Percentiles rank a stretch among this genome's conserved stretches.
Conservation (phyloP, 2,113 vertebrate species). For the Pteronura brasiliensis region DNA sequence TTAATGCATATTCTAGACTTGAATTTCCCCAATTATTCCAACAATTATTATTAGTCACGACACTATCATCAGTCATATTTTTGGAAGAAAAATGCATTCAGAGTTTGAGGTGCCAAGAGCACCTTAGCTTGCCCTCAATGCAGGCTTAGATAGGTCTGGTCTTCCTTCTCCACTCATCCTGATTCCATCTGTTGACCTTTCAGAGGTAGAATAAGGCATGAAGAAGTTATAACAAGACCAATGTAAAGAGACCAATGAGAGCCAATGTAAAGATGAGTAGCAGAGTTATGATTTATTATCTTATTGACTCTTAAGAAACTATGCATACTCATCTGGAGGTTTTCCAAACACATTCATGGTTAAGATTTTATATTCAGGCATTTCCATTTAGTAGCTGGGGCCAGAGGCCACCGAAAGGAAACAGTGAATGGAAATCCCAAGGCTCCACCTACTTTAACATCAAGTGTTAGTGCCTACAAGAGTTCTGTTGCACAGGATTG, state of each 20-base stretch:
- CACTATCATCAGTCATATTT: not conserved
- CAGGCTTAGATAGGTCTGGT: not conserved
- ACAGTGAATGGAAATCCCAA: not conserved
- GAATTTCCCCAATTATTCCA: not conserved
- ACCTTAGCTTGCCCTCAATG: not conserved
- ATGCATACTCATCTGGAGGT: not conserved
- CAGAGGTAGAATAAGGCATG: not conserved
- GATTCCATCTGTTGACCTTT: not conserved
- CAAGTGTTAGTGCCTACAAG: not conserved
- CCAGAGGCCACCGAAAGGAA: not conserved
- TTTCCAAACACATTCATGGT: not conserved
- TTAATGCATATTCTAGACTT: not conserved
- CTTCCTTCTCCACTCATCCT: not conserved
- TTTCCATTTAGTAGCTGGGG: not conserved
- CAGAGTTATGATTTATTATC: not conserved
- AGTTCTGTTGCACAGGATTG: not conserved
- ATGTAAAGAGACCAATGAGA: not conserved
- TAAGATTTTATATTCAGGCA: not conserved
- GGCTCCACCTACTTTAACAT: not conserved
- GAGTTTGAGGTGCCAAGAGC: not conserved
- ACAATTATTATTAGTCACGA: not conserved
- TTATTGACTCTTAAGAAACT: not conserved
- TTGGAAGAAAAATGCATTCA: not conserved
- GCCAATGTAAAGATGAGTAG: not conserved
- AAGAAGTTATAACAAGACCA: not conserved